A percentile compares a stretch with the other conserved stretches of the same genome.
Evolutionary conservation across 2,113 vertebrate genomes (phyloP).

Genomic region (Pachyramphus minor): DNA sequence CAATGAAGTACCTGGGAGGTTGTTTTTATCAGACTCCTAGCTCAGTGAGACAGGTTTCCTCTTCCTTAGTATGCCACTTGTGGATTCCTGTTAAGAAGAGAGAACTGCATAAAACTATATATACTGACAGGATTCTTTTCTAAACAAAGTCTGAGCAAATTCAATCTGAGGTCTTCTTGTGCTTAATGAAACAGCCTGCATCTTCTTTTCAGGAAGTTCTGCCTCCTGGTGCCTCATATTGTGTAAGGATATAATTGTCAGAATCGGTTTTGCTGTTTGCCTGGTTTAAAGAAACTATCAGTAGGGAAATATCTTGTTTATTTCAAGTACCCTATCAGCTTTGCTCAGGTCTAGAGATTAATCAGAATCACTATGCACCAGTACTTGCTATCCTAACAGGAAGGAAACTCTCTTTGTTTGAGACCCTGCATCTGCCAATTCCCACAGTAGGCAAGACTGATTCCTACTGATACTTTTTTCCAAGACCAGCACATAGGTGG

Average conservation of each 20-base stretch:
- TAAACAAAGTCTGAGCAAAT: background rate
- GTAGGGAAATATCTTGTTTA: background rate
- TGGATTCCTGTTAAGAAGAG: background rate
- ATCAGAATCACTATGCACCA: background rate
- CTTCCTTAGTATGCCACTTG: background rate
- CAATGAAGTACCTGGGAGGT: background rate
- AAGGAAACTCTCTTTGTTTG: background rate
- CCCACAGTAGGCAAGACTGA: background rate
- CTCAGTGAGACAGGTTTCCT: background rate
- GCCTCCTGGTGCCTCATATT: background rate
- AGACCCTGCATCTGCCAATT: background rate
- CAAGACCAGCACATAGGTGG: background rate
- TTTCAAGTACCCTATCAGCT: background rate
- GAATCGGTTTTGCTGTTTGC: background rate
- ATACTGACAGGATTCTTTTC: background rate
- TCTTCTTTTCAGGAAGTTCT: background rate
- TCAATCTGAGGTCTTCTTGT: background rate
- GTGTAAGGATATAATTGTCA: background rate
- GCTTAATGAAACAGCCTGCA: background rate
- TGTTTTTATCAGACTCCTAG: background rate
- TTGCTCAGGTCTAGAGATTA: background rate
- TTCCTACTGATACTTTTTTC: background rate
- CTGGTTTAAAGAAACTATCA: background rate
- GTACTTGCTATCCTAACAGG: background rate
- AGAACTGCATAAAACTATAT: background rate